These are phyloP conservation scores for Ceratosolen solmsi DNA, from an alignment of 1,140 invertebrate species.

Conservation along the genomic window DNA sequence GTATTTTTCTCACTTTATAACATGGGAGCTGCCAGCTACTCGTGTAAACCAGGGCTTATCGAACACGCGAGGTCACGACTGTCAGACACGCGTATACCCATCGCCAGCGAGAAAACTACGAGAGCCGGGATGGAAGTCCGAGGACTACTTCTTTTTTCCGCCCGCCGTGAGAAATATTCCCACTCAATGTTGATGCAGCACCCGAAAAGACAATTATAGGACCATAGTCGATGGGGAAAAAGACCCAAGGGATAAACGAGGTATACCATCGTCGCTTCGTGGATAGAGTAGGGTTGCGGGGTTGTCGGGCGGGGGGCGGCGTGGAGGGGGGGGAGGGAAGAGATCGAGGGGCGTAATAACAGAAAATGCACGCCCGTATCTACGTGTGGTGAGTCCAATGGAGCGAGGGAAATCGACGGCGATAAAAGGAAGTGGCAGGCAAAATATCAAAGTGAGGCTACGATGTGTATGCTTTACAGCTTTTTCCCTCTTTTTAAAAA, in stretches of 20 bases:
- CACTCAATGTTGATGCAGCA: neutral
- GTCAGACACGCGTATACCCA: slow-evolving; percentile 6
- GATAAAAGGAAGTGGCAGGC: slow-evolving; percentile 6
- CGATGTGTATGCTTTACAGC: neutral
- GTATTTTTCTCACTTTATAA: slow-evolving; percentile 27
- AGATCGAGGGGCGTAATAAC: slow-evolving; percentile 19
- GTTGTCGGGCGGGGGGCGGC: neutral
- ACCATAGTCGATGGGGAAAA: neutral
- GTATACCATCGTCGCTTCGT: too few relatives aligned
- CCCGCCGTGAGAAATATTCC: slow-evolving; percentile 11
- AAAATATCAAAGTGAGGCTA: slow-evolving; percentile 35
- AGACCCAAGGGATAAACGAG: too few relatives aligned
- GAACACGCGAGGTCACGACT: slow-evolving; percentile 44
- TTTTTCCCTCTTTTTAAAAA: slow-evolving; percentile 27
- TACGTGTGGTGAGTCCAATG: neutral
- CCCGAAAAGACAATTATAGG: neutral
- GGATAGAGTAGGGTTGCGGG: too few relatives aligned
- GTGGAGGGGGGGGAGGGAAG: neutral
- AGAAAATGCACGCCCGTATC: neutral
- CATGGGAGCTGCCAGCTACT: neutral
- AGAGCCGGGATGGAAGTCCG: neutral
- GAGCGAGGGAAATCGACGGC: slow-evolving; percentile 24
- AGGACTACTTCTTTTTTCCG: neutral
- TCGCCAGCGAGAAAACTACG: neutral
- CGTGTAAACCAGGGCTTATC: slow-evolving; percentile 25